Evolutionary conservation across 2,797 vertebrate genomes (phyloP).

Genomic region (Catostomus latipinnis): DNA sequence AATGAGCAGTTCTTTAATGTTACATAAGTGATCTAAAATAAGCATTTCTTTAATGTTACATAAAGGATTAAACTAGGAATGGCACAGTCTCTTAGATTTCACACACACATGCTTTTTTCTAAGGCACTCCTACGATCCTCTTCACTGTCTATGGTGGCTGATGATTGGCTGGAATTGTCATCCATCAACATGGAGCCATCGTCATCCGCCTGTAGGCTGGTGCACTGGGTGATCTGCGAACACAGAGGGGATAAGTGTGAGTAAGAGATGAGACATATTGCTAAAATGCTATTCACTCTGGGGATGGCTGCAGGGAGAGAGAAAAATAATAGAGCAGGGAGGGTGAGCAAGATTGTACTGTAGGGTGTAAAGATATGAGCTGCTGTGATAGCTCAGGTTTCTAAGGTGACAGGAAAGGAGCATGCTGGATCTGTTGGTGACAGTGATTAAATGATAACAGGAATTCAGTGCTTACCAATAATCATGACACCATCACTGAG

Average conservation of each 20-base stretch:
- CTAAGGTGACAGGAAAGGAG: slow-evolving; percentile 71
- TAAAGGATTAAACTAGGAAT: not conserved
- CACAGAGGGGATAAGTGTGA: slow-evolving; percentile 44
- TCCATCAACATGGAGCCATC: slow-evolving; percentile 75
- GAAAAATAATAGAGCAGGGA: not conserved
- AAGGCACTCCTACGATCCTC: slow-evolving; percentile 87
- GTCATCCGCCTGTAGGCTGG: slow-evolving; percentile 74
- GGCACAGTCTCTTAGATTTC: slow-evolving; percentile 11
- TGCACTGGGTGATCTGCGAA: slow-evolving; percentile 73
- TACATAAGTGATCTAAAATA: slow-evolving; percentile 10
- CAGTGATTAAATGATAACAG: slow-evolving; percentile 72
- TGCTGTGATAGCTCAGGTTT: slow-evolving; percentile 72
- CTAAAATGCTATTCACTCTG: slow-evolving; percentile 45
- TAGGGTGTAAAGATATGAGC: slow-evolving; percentile 24
- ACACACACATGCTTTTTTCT: slow-evolving; percentile 92
- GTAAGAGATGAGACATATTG: slow-evolving; percentile 56
- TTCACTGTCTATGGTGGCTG: slow-evolving; percentile 79
- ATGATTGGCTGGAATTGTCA: slow-evolving; percentile 80
- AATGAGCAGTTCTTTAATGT: slow-evolving; percentile 7
- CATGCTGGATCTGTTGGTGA: slow-evolving; percentile 60
- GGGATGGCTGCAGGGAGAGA: slow-evolving; percentile 11
- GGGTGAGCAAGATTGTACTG: not conserved
- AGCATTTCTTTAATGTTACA: not conserved
- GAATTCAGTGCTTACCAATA: slow-evolving; percentile 66
- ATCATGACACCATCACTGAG: slow-evolving; percentile 55